Evolutionary conservation across 1,140 invertebrate genomes (phyloP), one percentile per base, ranked within the genome.

Genomic region (Drosophila rhopaloa): DNA sequence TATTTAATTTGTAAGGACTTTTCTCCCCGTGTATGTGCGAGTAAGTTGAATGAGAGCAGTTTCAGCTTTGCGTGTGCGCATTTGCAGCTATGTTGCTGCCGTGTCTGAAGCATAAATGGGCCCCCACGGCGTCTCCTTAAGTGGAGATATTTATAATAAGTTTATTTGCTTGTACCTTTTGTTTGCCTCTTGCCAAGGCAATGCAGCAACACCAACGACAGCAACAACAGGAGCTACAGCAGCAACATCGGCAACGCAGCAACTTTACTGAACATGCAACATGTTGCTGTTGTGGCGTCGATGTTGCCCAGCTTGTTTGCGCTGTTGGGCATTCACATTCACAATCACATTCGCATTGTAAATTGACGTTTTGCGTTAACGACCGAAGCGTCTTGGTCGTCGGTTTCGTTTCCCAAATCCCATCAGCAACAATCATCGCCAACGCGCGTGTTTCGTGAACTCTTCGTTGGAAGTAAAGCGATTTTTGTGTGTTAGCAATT

Each of bases 61-160:
- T 76, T 74, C 71, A 85, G 66, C 76, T 80, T 82, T 89, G 84
- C 83, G 83, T 89, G 84, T 84, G 84, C 84, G 84, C 84, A 89
- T 88, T 89, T 88, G 80, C 81, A 74, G 78, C 55, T 60, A 61
- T 73, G 58, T 54, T 40, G 53, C 65, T 68, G 73, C 46, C 56
- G 56, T 29, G 38, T 63, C 62, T 65, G 74, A 65, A 81, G 76
- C 79, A 81, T 84, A 78, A 89, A 89, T 62, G 76, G 79, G 84
- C 76, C 73, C 84, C 84, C 80, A 89, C 84, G 80, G 83, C 76
- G 79, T 58, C 50, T 66, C 67, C 84, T 76, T 89, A 89, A 89
- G 84, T 89, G 84, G 80, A 89, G 85, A 90, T 89, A 88, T 88
- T 89, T 89, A 89, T 89, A 89, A 89, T 89, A 89, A 81, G 84